Conservation (phyloP, 2,797 vertebrate species). For the Acanthurus leucopareius region DNA sequence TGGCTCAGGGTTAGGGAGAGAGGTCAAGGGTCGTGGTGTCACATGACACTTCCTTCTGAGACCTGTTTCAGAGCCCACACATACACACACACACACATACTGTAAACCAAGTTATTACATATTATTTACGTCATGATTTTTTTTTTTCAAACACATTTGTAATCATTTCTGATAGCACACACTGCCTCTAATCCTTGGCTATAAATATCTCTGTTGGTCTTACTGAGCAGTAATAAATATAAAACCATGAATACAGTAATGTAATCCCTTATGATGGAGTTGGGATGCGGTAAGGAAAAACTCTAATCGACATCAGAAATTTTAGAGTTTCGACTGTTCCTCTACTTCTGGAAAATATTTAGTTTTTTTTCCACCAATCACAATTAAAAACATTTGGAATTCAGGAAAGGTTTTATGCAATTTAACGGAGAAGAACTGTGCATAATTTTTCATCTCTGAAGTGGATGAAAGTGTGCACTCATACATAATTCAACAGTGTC, state of each 20-base stretch:
- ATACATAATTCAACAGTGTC: constrained; percentile 20
- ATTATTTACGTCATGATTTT: constrained; percentile 31
- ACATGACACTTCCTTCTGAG: constrained; percentile 67
- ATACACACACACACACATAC: constrained; percentile 13
- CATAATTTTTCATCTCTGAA: constrained; percentile 5
- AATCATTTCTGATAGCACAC: not conserved
- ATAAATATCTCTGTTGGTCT: not conserved
- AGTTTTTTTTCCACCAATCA: not conserved
- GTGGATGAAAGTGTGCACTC: not conserved
- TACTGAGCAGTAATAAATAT: not conserved
- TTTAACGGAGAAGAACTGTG: not conserved
- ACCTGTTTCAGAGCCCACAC: constrained; percentile 39
- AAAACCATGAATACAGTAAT: not conserved
- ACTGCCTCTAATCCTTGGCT: not conserved
- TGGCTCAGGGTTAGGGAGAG: constrained; percentile 49
- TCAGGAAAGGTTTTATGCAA: constrained; percentile 2
- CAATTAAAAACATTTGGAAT: not conserved
- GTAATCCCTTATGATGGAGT: not conserved
- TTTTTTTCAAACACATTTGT: not conserved
- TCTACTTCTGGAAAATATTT: not conserved
- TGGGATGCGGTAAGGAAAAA: no score
- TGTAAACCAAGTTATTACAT: constrained; percentile 27
- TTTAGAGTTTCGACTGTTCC: not conserved
- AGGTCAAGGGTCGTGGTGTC: constrained; percentile 67
- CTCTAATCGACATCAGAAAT: not conserved